Base-by-base conservation (phyloP, 2,113 vertebrate genomes). In the Tyto alba region DNA sequence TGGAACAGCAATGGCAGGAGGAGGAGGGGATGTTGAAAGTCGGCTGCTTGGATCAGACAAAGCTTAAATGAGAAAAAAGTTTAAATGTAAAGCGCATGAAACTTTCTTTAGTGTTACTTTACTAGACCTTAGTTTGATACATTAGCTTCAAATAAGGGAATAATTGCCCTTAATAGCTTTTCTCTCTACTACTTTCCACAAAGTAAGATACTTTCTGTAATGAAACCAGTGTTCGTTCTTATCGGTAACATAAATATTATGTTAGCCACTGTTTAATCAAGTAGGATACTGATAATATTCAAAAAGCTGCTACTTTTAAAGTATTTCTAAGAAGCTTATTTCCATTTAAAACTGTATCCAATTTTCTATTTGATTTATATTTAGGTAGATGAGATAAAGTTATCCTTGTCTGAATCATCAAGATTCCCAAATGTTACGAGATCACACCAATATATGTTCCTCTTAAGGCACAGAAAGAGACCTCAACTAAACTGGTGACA, bases 1-100 rank as follows among this genome's bases (percentile, higher is more conserved):
- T 0, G 99, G 99, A n/a, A 99, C 99, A 34, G 99, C 99, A 67
- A 99, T 99, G 50, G 99, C 99, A 30, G 99, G 99, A 63, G 99
- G 99, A 34, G 99, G 99, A 14, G 99, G 99, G 13, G 99, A 99
- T 3, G 99, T 99, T 20, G 99, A 99, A 81, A 99, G 99, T 29
- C 99, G 98, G 96, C 99, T 99, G 98, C 98, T 99, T 84, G 99
- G 99, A 96, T 99, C 99, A 18, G 99, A 99, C 90, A 99, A 96
- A 83, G 99, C 99, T 99, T 87, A 47, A 74, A 88, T 89, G 62
- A 97, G 71, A 74, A 41, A 93, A 97, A 71, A 74, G 0, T 0
- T n/a, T 47, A 76, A 17, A 38, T 19, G 36, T 64, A 6, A 86
- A 83, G 22, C 22, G 29, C n/a, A 30, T 10, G 23, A n/a, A 43